Percentiles rank a stretch among this genome's conserved stretches.
Evolutionary conservation across 2,797 vertebrate genomes (phyloP).

Genomic region (Discoglossus pictus): DNA sequence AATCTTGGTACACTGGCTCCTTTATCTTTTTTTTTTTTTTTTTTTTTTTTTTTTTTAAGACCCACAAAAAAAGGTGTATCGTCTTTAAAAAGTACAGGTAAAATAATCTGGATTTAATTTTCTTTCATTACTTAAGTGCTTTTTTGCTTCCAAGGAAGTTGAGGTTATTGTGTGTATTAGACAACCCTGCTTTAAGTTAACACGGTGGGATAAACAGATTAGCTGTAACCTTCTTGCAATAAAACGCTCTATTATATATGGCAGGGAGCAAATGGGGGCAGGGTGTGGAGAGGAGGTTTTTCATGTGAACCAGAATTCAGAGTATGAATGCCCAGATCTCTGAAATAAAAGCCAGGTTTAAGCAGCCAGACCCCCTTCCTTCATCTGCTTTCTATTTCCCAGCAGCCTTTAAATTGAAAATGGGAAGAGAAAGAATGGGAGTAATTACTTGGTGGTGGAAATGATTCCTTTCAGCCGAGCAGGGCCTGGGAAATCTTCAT

Average conservation of each 20-base stretch:
- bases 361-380: constrained; percentile 24
- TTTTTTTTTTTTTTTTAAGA: no score
- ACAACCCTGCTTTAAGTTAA: constrained; percentile 16
- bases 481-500: constrained; percentile 48
- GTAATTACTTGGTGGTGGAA: constrained; percentile 44
- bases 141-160: neutral
- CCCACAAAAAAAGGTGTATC: no score
- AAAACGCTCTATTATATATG: constrained; percentile 31
- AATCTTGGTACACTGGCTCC: no score
- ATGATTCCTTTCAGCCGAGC: constrained; percentile 44
- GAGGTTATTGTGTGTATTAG: neutral
- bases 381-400: constrained; percentile 50
- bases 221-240: constrained; percentile 26
- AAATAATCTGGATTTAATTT: no score
- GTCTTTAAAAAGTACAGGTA: no score
- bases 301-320: constrained; percentile 36
- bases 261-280: constrained; percentile 16
- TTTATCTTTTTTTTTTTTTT: no score
- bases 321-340: constrained; percentile 35
- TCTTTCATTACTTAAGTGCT: neutral
- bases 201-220: constrained; percentile 36
- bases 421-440: constrained; percentile 33
- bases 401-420: constrained; percentile 42
- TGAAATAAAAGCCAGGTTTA: constrained; percentile 32
- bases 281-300: constrained; percentile 18